Evolutionary conservation across 2,888 invertebrate species (phyloP).

Genomic region (Apeira syringaria): DNA sequence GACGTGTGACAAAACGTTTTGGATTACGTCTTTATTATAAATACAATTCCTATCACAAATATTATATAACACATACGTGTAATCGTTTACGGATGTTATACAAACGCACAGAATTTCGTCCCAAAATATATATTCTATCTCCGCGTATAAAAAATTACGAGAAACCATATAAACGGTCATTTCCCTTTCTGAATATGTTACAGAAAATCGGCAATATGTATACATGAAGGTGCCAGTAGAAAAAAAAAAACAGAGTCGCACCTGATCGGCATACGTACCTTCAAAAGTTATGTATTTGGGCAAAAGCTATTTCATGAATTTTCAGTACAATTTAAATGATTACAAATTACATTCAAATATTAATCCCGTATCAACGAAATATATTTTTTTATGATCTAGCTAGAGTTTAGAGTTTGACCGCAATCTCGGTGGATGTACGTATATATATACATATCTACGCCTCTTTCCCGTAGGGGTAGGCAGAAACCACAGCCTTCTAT

Average conservation of each 20-base stretch:
- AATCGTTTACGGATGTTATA: conserved; percentile 10
- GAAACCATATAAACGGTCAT: conserved; percentile 39
- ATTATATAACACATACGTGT: conserved; percentile 5
- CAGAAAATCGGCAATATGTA: conserved; percentile 51
- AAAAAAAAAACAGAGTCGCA: conserved; percentile 37
- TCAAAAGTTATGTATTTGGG: conserved; percentile 10
- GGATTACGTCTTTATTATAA: not conserved
- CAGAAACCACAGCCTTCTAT: too few species aligned
- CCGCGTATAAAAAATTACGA: conserved; percentile 53
- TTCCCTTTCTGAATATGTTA: conserved; percentile 38
- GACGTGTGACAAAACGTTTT: too few species aligned
- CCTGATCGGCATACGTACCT: conserved; percentile 43
- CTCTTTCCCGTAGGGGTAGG: too few species aligned
- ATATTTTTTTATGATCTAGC: too few species aligned
- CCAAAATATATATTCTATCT: conserved; percentile 23
- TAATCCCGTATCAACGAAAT: too few species aligned
- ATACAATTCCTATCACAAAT: not conserved
- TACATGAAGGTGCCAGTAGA: conserved; percentile 45
- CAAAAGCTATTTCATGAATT: conserved; percentile 14
- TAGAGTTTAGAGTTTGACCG: too few species aligned
- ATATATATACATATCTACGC: too few species aligned
- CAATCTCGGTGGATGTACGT: too few species aligned
- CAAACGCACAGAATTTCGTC: conserved; percentile 17
- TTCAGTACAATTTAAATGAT: too few species aligned
- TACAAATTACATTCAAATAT: too few species aligned